Evolutionary conservation across 2,797 vertebrate genomes (phyloP).

Genomic region (Acanthornis magna): DNA sequence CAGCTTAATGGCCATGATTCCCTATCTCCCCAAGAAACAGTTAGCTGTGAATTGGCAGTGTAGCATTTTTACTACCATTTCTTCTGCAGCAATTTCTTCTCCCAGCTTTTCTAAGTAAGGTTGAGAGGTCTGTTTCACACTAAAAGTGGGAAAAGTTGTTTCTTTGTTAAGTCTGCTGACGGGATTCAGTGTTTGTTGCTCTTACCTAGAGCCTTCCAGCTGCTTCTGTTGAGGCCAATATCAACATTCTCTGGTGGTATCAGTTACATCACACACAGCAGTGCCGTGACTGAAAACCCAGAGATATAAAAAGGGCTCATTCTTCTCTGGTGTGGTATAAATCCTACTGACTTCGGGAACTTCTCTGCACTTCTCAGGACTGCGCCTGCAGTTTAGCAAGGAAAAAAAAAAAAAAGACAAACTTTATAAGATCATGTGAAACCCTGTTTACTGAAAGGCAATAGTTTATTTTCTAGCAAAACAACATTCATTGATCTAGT

Average conservation of each 20-base stretch:
- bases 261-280: neutral
- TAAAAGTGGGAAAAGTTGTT: neutral
- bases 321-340: neutral
- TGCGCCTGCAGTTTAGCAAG: neutral
- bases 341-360: neutral
- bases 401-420: neutral
- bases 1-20: neutral
- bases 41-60: neutral
- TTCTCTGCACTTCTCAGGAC: slow-evolving; percentile 25
- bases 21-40: neutral
- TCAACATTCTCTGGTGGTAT: neutral
- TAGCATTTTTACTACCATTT: neutral
- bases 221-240: neutral
- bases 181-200: neutral
- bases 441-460: slow-evolving; percentile 1
- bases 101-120: neutral
- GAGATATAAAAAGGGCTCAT: neutral
- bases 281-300: neutral
- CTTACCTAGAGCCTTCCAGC: neutral
- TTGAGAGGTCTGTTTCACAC: neutral
- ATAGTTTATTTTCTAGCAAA: slow-evolving; percentile 13
- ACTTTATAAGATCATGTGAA: neutral
- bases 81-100: neutral
- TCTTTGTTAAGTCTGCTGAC: neutral
- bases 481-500: neutral